A percentile compares a stretch with the other conserved stretches of the same genome.
These are phyloP conservation scores for Apistogramma diplotaenia DNA, from an alignment of 2,113 vertebrate genomes.

Conservation along the genomic window DNA sequence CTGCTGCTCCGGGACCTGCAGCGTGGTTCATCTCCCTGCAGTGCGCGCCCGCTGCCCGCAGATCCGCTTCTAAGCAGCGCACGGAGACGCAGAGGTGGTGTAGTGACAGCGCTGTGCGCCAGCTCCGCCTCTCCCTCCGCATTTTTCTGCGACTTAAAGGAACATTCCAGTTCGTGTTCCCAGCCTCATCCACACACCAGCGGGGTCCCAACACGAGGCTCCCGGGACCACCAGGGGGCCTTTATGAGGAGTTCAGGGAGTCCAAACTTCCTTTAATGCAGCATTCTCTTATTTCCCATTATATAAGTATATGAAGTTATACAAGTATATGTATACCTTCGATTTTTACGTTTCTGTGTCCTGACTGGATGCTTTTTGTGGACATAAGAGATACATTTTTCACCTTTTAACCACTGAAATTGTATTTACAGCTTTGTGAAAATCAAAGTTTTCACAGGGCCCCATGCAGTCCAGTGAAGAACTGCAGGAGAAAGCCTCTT, in stretches of 20 bases:
- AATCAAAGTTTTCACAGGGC: too few relatives aligned
- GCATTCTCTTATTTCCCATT: neutral
- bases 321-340: too few relatives aligned
- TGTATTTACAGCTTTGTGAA: neutral
- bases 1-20: constrained; percentile 48
- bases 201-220: neutral
- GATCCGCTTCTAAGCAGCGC: constrained; percentile 43
- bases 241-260: neutral
- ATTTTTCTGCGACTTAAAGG: constrained; percentile 65
- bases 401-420: neutral
- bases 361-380: too few relatives aligned
- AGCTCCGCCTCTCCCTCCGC: constrained; percentile 63
- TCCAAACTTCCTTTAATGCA: neutral
- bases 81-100: constrained; percentile 13
- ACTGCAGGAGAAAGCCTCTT: too few relatives aligned
- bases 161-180: constrained; percentile 63
- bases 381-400: neutral
- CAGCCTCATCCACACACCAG: neutral
- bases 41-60: constrained; percentile 33
- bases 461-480: neutral
- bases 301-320: neutral
- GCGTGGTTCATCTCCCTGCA: constrained; percentile 63
- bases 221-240: neutral
- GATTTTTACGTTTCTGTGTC: too few relatives aligned
- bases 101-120: constrained; percentile 44